phyloP scores from a whole-genome alignment of 2,113 vertebrate genomes.

The Chelonoidis abingdonii region DNA sequence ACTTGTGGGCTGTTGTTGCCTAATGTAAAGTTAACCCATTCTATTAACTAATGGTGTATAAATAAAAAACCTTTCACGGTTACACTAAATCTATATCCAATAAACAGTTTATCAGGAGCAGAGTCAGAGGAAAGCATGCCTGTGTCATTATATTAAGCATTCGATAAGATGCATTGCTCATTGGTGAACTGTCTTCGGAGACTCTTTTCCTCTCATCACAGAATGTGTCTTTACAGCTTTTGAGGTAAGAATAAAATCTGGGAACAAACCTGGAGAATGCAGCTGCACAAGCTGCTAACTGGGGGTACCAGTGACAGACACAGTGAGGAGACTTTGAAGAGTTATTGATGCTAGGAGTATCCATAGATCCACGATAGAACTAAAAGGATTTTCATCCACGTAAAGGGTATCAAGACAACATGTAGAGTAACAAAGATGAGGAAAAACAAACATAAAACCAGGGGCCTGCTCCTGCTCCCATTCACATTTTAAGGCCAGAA shows the following conservation, averaged over 20 bases:
- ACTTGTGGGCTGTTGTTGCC: neutral
- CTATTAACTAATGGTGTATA: conserved; percentile 38
- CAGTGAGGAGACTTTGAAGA: neutral
- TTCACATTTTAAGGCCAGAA: neutral
- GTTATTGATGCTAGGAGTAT: neutral
- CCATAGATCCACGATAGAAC: neutral
- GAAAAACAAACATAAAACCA: neutral
- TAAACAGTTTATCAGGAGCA: neutral
- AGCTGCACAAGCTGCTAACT: neutral
- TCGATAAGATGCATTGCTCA: neutral
- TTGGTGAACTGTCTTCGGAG: neutral
- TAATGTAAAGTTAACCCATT: conserved; percentile 38
- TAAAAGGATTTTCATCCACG: neutral
- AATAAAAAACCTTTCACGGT: conserved; percentile 28
- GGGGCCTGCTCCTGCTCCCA: neutral
- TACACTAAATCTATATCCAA: conserved; percentile 32
- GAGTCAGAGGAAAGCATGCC: conserved; percentile 19
- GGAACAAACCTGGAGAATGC: neutral
- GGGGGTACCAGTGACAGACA: neutral
- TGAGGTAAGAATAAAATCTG: neutral
- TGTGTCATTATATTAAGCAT: conserved; percentile 10
- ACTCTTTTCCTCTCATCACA: neutral
- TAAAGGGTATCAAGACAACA: neutral
- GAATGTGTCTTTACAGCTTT: conserved; percentile 9
- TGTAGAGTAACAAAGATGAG: neutral